A percentile compares a stretch with the other conserved stretches of the same genome.
Conservation (phyloP, 2,888 invertebrate genomes). For the Erebia aethiops region DNA sequence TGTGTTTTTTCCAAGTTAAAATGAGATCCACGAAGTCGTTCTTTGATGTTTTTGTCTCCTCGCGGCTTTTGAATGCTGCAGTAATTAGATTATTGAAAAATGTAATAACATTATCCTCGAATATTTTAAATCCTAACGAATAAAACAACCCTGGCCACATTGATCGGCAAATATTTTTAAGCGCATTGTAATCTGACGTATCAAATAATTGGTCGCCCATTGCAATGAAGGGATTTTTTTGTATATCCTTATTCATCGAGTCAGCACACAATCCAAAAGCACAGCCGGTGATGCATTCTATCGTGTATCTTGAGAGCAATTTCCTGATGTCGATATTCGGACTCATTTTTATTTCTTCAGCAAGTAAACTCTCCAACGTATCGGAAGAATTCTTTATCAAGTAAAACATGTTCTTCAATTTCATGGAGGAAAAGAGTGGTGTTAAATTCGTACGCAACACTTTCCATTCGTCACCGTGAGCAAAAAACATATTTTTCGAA, state of each 20-base stretch:
- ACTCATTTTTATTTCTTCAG: background rate
- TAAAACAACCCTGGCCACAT: slow-evolving; percentile 10
- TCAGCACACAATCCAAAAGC: slow-evolving; percentile 61
- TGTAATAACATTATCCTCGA: background rate
- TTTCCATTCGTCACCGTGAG: slow-evolving; percentile 63
- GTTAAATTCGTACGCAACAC: slow-evolving; percentile 63
- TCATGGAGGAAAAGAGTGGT: slow-evolving; percentile 62
- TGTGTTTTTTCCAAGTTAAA: background rate
- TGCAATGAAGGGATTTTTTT: slow-evolving; percentile 43
- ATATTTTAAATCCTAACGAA: slow-evolving; percentile 8
- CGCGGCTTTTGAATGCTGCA: background rate
- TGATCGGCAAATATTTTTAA: background rate
- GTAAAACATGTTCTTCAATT: slow-evolving; percentile 69
- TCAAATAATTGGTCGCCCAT: background rate
- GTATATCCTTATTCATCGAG: slow-evolving; percentile 48
- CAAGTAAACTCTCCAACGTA: slow-evolving; percentile 53
- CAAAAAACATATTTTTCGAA: slow-evolving; percentile 45
- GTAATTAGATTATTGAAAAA: slow-evolving; percentile 4
- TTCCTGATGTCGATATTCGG: background rate
- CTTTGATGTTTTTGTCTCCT: background rate
- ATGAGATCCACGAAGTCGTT: slow-evolving; percentile 12
- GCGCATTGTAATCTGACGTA: background rate
- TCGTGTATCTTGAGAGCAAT: slow-evolving; percentile 51
- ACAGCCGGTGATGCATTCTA: slow-evolving; percentile 61
- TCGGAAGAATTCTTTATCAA: slow-evolving; percentile 54